Percentiles rank a stretch among this genome's conserved stretches.
These are phyloP conservation scores for Ceyx cyanopectus DNA, from an alignment of 2,113 vertebrate species.

Conservation along the genomic window DNA sequence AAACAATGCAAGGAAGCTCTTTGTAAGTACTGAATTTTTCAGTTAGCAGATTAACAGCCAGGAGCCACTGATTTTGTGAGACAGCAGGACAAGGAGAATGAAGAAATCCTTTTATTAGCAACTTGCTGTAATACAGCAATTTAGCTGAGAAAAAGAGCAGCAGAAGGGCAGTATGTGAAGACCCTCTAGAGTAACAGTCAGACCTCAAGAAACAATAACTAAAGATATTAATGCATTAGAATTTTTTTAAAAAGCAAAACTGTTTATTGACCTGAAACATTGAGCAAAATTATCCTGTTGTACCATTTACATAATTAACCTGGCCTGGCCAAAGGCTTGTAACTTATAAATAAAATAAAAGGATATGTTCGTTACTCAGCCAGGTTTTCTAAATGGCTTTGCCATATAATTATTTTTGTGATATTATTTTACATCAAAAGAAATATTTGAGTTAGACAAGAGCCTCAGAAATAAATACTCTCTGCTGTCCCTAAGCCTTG, in stretches of 20 bases:
- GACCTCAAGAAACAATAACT: neutral
- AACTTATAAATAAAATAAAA: constrained; percentile 42
- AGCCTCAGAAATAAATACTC: neutral
- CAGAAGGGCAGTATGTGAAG: neutral
- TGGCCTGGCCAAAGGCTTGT: neutral
- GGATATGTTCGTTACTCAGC: neutral
- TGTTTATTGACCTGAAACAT: neutral
- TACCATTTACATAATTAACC: constrained; percentile 18
- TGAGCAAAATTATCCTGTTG: neutral
- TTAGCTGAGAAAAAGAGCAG: neutral
- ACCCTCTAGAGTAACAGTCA: neutral
- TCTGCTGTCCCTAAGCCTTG: neutral
- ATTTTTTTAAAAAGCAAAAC: neutral
- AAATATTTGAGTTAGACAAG: neutral
- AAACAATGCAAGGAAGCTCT: neutral
- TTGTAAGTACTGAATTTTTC: neutral
- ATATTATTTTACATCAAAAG: neutral
- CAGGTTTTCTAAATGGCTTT: neutral
- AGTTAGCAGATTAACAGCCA: neutral
- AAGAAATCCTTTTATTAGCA: neutral
- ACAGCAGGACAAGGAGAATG: neutral
- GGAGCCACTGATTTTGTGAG: neutral
- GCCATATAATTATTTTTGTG: neutral
- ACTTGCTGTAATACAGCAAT: neutral
- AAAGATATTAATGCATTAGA: neutral